Base-by-base conservation (phyloP, 2,113 vertebrate genomes). In the Sitta europaea region DNA sequence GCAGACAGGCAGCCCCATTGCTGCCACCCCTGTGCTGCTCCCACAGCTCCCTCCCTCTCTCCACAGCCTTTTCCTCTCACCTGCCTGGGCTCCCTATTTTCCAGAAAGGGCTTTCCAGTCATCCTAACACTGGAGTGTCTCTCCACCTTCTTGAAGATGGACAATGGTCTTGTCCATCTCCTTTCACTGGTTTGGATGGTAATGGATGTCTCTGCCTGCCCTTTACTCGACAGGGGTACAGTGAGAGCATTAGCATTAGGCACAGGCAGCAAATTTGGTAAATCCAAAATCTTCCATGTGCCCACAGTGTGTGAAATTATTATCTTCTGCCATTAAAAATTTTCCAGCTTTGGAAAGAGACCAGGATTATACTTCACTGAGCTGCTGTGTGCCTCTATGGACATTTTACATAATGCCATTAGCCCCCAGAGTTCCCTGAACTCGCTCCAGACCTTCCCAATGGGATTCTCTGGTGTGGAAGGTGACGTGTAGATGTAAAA, bases 121-220 rank as follows among this genome's bases (percentile, higher is more conserved):
- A 2, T 27, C 42, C 51, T 58, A 6, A 5, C 11, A 6, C 35
- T 28, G 36, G 23, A 86, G 22, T 2, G 14, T 35, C 23, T 76
- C 54, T 86, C 38, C 54, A 38, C 7, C 33, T 76, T 72, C 22
- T 50, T 66, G 28, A 15, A 83, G 27, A 17, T 24, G 40, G 65
- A 5, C 20, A 18, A 5, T 9, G 29, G 31, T 14, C 22, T 45
- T 62, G 27, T 29, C 47, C 33, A 20, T 42, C 0, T 0, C 33
- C 36, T 80, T 81, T 11, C 33, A 24, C 24, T 71, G 55, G 23
- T 70, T 61, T 76, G 89, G 68, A 24, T 62, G 38, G 21, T 42
- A 31, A 42, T 70, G 55, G 72, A 28, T 36, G 24, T 13, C 11
- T 68, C 40, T 66, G 36, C 33, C 18, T 48, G 2, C 7, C 21